phyloP scores from a whole-genome alignment of 2,888 invertebrate genomes.

The Omphaloscelis lunosa region DNA sequence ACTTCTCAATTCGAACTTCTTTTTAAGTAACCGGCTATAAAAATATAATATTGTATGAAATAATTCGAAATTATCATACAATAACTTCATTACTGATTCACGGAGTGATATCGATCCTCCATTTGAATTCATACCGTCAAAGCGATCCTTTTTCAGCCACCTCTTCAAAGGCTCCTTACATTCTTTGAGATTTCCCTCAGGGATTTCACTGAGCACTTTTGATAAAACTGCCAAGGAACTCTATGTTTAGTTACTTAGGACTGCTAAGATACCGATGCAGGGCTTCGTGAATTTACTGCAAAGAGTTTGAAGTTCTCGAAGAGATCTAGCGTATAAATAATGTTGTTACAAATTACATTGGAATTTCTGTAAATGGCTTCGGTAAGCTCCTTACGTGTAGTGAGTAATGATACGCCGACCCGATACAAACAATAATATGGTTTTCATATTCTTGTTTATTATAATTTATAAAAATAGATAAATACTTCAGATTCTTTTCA shows the following conservation, averaged over 20 bases:
- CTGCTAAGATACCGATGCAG: constrained; percentile 23
- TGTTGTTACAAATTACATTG: constrained; percentile 20
- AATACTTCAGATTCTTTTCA: background rate
- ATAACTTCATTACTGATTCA: constrained; percentile 60
- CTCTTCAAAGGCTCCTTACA: constrained; percentile 62
- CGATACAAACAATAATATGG: background rate
- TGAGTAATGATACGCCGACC: constrained; percentile 10
- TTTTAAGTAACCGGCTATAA: background rate
- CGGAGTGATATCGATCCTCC: constrained; percentile 53
- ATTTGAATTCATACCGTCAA: constrained; percentile 66
- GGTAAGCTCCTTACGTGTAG: constrained; percentile 33
- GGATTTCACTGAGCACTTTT: constrained; percentile 60
- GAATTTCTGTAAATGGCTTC: constrained; percentile 30
- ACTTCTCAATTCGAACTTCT: background rate
- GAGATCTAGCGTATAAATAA: background rate
- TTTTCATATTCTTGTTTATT: background rate
- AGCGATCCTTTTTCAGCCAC: constrained; percentile 66
- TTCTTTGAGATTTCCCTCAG: constrained; percentile 70
- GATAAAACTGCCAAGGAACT: constrained; percentile 46
- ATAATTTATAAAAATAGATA: background rate
- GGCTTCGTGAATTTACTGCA: constrained; percentile 9
- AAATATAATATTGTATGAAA: constrained; percentile 17
- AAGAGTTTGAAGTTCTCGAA: constrained; percentile 13
- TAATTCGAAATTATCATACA: constrained; percentile 46
- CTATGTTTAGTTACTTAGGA: constrained; percentile 35